Evolutionary conservation across 1,140 invertebrate genomes (phyloP), one percentile per base, ranked within the genome.

Genomic region (Lepidotrigona ventralis): DNA sequence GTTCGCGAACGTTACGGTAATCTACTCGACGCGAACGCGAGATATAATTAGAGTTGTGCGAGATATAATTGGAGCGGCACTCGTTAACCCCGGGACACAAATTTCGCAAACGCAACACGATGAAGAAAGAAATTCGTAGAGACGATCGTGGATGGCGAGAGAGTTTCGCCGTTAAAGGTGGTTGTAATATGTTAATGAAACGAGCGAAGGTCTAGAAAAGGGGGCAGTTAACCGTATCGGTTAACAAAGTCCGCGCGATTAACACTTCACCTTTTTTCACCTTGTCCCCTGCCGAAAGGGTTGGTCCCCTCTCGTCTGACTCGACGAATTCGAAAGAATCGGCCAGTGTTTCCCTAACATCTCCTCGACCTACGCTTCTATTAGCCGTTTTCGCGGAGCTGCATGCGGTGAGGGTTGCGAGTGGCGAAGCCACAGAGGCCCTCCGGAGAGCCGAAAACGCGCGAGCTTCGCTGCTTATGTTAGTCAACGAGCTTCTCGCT

Each of bases 261-360:
- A 70, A 74, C 46, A n/a, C 26, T 14, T 53, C 56, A 29, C 14
- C 39, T 81, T 64, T 26, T 9, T n/a, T 21, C 4, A n/a, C 29
- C 3, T 66, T 71, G n/a, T n/a, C n/a, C n/a, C 14, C 26, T 19
- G 14, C 11, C 19, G 33, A 33, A 33, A 33, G 33, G 33, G 33
- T 12, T n/a, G 33, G 23, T n/a, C 60, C 58, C 26, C 23, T 17
- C 5, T 12, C 51, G 74, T 70, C 58, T 58, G 71, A 74, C 66
- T 46, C 19, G 79, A 71, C 68, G 60, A 76, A 83, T 86, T 86
- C 85, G 58, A 75, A 39, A 86, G 85, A 86, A 87, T 86, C 58
- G 54, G 17, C 68, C 66, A 54, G 58, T 33, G 70, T 74, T 53
- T 46, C 66, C 58, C 84, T 23, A 86, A 79, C 58, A 64, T 86